These are phyloP conservation scores for Colius striatus DNA, from an alignment of 2,113 vertebrate species.

Conservation along the genomic window DNA sequence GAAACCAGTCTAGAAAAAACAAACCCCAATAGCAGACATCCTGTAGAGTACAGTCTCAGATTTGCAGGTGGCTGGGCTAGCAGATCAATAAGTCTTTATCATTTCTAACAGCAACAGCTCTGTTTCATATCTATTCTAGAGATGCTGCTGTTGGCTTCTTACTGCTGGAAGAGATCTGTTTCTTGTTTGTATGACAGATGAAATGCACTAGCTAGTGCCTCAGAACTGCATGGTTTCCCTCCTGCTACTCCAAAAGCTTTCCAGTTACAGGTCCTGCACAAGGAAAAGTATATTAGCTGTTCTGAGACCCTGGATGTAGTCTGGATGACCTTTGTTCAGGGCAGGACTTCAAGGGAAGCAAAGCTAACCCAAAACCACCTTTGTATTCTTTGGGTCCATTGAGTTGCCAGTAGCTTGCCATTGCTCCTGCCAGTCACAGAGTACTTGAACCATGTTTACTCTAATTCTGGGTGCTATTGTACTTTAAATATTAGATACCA, in stretches of 20 bases:
- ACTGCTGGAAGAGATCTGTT: conserved; percentile 7
- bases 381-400: not conserved
- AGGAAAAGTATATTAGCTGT: not conserved
- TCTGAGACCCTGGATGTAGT: not conserved
- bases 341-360: not conserved
- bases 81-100: conserved; percentile 32
- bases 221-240: not conserved
- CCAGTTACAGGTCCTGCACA: not conserved
- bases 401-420: not conserved
- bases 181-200: conserved; percentile 30
- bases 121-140: not conserved
- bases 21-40: not conserved
- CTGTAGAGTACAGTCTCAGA: not conserved
- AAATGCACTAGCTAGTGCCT: not conserved
- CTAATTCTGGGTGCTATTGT: not conserved
- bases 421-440: not conserved
- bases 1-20: not conserved
- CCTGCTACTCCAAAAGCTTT: not conserved
- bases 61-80: not conserved
- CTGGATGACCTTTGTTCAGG: not conserved
- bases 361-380: not conserved
- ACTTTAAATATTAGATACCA: not conserved
- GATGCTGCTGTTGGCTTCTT: conserved; percentile 26
- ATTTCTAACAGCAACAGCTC: conserved; percentile 3
- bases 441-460: not conserved